Base-by-base conservation (phyloP, 2,888 invertebrate genomes). In the Coenonympha glycerion region DNA sequence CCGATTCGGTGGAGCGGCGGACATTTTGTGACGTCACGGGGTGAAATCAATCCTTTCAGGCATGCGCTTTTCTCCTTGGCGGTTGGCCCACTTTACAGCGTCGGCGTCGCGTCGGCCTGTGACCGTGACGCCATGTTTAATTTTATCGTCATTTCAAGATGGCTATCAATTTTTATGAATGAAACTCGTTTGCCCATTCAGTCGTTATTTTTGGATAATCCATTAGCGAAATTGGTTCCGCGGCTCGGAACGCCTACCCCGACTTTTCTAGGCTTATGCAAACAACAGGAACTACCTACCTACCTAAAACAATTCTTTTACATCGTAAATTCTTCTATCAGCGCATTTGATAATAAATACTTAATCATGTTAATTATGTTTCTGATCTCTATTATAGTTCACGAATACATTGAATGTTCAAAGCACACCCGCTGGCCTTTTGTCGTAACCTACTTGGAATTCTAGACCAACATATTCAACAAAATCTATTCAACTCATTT, bases 21-120 rank as follows among this genome's bases (percentile, higher is more conserved):
- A 76, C 86, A 86, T 85, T 61, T 83, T 82, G 83, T 86, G 86
- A 86, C 87, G 86, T 87, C 83, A 83, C 58, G 53, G 58, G 58
- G 60, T 64, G 69, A 81, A 79, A 85, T 87, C 87, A 73, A 87
- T 87, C 60, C 59, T 70, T 73, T 69, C 52, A 68, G 60, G 79
- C 86, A 76, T 76, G 86, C 85, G 80, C 76, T 51, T 66, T 71
- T 77, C 70, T 68, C 82, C 81, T 81, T 82, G 83, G n/a, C n/a
- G n/a, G n/a, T n/a, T n/a, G n/a, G 77, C 83, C 81, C 75, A 81
- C 71, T 68, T 78, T 58, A 59, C 55, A 51, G 57, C 64, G 64
- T 62, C 62, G 64, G 59, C n/a, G n/a, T n/a, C n/a, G n/a, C n/a
- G n/a, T n/a, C n/a, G n/a, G n/a, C 66, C 65, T 68, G 61, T 65